Evolutionary conservation across 1,140 invertebrate genomes (phyloP).

Genomic region (Aphis craccivora): DNA sequence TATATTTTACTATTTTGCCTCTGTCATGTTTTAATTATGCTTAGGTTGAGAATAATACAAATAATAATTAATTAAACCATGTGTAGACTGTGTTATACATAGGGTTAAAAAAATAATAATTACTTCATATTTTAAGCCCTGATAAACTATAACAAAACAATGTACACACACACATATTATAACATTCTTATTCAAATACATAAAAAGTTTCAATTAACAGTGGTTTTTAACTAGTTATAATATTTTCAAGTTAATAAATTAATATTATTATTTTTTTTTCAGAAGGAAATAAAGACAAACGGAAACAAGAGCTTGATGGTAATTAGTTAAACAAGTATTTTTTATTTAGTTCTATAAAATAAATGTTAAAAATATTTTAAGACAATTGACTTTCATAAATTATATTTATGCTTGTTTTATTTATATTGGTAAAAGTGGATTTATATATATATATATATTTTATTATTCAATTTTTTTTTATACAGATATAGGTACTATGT

Average conservation of each 20-base stretch:
- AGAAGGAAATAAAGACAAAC: constrained; percentile 44
- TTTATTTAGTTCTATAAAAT: not conserved
- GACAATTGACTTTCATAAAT: not conserved
- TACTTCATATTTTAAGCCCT: no score
- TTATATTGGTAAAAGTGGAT: not conserved
- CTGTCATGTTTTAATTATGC: no score
- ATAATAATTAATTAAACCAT: no score
- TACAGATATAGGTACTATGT: no score
- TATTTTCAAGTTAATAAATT: not conserved
- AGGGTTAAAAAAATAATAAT: no score
- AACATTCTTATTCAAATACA: no score
- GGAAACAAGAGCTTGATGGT: constrained; percentile 48
- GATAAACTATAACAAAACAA: no score
- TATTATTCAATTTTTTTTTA: not conserved
- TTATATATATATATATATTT: not conserved
- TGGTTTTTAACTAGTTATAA: not conserved
- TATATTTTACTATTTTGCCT: not conserved
- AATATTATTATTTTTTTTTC: constrained; percentile 23
- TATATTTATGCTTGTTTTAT: not conserved
- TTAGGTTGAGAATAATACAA: no score
- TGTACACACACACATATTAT: no score
- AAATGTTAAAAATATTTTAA: not conserved
- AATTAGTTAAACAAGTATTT: not conserved
- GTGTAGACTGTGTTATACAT: no score
- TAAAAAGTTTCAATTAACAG: no score